These are phyloP conservation scores for Ruditapes philippinarum DNA, from an alignment of 1,140 invertebrate species.

Conservation along the genomic window DNA sequence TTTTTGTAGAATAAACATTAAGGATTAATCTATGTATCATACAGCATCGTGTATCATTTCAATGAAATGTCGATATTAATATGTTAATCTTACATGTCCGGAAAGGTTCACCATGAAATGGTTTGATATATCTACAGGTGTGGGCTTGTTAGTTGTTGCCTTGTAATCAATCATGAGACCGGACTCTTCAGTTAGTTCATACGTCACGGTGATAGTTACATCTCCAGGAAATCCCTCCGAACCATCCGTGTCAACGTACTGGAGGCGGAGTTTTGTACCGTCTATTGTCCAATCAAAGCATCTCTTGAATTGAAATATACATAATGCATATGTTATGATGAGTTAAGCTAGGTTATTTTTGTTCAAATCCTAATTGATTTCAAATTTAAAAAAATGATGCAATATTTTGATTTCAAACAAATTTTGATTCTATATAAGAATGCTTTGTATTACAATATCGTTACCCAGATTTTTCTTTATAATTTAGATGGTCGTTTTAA, in stretches of 20 bases:
- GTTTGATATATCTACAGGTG: constrained; percentile 95
- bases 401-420: too few species aligned
- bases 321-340: too few species aligned
- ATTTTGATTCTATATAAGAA: too few species aligned
- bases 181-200: constrained; percentile 91
- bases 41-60: too few species aligned
- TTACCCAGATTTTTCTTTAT: too few species aligned
- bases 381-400: too few species aligned
- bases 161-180: constrained; percentile 91
- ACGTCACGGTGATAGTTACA: constrained; percentile 89
- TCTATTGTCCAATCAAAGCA: constrained; percentile 84
- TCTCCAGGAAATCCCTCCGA: constrained; percentile 95
- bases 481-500: too few species aligned
- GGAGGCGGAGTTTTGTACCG: constrained; percentile 72
- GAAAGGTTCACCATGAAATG: constrained; percentile 97
- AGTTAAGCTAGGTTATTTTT: too few species aligned
- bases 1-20: too few species aligned
- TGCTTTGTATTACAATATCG: too few species aligned
- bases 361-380: too few species aligned
- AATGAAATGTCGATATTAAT: background rate
- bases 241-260: constrained; percentile 91
- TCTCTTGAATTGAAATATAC: constrained; percentile 73
- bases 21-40: too few species aligned
- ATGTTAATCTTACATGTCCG: constrained; percentile 89
- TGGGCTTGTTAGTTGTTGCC: constrained; percentile 91